Percentiles rank a stretch among this genome's conserved stretches.
Conservation (phyloP, 1,140 invertebrate species). For the Vollenhovia emeryi region DNA sequence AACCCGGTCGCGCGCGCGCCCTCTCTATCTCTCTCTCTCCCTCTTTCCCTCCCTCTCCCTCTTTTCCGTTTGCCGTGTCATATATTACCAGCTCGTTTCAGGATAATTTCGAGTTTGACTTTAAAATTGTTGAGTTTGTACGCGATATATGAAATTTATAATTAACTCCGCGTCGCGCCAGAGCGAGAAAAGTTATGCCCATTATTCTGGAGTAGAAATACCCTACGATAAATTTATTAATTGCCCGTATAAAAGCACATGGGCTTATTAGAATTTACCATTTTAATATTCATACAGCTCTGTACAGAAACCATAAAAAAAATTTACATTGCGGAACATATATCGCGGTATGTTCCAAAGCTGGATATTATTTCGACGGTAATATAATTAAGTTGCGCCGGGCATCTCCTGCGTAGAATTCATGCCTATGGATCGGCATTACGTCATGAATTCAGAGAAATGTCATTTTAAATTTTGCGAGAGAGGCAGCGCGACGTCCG, state of each 20-base stretch:
- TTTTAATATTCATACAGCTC: neutral
- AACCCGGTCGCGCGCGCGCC: slow-evolving; percentile 31
- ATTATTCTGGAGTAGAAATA: slow-evolving; percentile 13
- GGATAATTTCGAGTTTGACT: slow-evolving; percentile 55
- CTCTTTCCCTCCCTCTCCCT: neutral
- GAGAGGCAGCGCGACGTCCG: neutral
- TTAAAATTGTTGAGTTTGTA: slow-evolving; percentile 50
- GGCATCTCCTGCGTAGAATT: neutral
- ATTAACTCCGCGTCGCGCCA: slow-evolving; percentile 23
- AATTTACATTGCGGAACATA: neutral
- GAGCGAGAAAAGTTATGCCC: slow-evolving; percentile 23
- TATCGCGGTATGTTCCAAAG: neutral
- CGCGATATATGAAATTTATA: slow-evolving; percentile 51
- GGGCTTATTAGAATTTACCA: neutral
- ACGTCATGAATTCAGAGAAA: neutral
- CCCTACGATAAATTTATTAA: slow-evolving; percentile 37
- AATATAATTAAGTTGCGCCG: neutral
- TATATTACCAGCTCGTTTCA: slow-evolving; percentile 11
- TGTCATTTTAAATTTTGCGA: neutral
- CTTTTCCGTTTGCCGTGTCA: neutral
- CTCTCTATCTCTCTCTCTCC: too few species aligned
- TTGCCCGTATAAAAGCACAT: neutral
- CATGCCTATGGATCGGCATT: neutral
- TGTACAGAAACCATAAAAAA: neutral
- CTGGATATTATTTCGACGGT: neutral